These are phyloP conservation scores for Psittacula echo DNA, from an alignment of 2,797 vertebrate species.

Conservation along the genomic window DNA sequence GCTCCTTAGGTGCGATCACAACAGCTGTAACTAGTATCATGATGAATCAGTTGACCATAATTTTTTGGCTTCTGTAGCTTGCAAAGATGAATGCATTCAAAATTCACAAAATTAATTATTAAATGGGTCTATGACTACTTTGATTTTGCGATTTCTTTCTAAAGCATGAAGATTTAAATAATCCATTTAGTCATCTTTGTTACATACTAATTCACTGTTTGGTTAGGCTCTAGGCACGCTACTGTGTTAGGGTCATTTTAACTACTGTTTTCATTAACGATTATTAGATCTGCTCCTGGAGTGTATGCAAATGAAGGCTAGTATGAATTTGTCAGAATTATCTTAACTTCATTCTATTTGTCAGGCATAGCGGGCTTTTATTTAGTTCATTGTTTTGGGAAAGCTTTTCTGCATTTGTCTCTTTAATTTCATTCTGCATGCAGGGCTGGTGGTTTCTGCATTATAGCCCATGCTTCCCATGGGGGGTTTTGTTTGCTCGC, in stretches of 20 bases:
- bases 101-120: slow-evolving; percentile 47
- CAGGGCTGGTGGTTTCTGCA: slow-evolving; percentile 13
- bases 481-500: neutral
- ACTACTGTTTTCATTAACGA: slow-evolving; percentile 53
- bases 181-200: slow-evolving; percentile 61
- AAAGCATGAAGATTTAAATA: slow-evolving; percentile 59
- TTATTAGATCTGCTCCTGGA: slow-evolving; percentile 32
- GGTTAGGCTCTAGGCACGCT: neutral
- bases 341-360: slow-evolving; percentile 47
- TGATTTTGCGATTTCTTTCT: slow-evolving; percentile 43
- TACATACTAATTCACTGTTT: slow-evolving; percentile 52
- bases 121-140: neutral
- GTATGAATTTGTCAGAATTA: slow-evolving; percentile 68
- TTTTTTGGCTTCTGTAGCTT: neutral
- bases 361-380: neutral
- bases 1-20: neutral
- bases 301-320: slow-evolving; percentile 46
- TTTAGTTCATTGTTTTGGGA: slow-evolving; percentile 39
- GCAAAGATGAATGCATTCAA: neutral
- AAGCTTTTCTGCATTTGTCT: slow-evolving; percentile 13
- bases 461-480: neutral
- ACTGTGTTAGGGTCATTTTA: slow-evolving; percentile 29
- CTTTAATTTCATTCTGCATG: slow-evolving; percentile 54
- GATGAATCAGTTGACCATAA: neutral
- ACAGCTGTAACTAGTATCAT: neutral